These are phyloP conservation scores for Prosapia bicincta DNA, from an alignment of 2,888 invertebrate species.

Conservation along the genomic window DNA sequence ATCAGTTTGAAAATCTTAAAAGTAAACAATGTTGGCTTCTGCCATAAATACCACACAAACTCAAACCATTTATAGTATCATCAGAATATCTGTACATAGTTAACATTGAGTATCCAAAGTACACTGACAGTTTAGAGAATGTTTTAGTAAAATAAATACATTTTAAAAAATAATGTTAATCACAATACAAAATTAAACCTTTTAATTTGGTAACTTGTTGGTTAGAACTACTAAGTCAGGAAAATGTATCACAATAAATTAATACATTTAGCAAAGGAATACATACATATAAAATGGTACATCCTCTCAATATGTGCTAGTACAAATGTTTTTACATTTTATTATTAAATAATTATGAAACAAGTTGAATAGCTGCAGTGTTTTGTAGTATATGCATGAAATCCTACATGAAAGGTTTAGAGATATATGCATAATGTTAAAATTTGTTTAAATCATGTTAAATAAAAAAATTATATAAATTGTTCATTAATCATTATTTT, in stretches of 20 bases:
- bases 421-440: no score
- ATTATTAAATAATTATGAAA: no score
- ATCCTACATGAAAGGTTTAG: no score
- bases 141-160: conserved; percentile 3
- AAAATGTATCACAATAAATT: not conserved
- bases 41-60: conserved; percentile 6
- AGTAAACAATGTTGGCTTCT: conserved; percentile 16
- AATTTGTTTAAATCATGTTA: no score
- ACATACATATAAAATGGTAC: not conserved
- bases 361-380: no score
- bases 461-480: no score
- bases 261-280: not conserved
- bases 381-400: not conserved
- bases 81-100: conserved; percentile 35
- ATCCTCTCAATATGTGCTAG: not conserved
- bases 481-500: no score
- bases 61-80: conserved; percentile 13
- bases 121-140: conserved; percentile 23
- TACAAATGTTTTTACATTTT: not conserved
- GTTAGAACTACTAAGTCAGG: not conserved
- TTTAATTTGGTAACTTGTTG: conserved; percentile 12
- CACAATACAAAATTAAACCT: not conserved
- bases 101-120: conserved; percentile 36
- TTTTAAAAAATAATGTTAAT: not conserved
- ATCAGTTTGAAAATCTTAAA: conserved; percentile 22